Base-by-base conservation (phyloP, 1,140 invertebrate species). In the Diorhabda sublineata region DNA sequence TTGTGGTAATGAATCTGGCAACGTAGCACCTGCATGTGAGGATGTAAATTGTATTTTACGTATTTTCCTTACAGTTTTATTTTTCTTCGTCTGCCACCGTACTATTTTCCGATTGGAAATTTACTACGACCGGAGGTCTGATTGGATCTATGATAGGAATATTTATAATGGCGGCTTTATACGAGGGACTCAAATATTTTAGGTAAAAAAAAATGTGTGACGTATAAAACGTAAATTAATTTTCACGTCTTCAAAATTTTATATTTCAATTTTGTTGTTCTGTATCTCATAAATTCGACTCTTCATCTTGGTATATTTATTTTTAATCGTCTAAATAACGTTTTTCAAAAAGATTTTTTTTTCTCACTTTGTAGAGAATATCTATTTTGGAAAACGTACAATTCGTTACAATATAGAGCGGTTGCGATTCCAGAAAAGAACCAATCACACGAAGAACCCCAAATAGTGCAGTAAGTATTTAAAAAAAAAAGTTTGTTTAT, bases 161-260 rank as follows among this genome's bases (percentile, higher is more conserved):
- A 56, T 91, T 96, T 77, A 84, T 96, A 57, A 87, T 96, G 80
- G 92, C 91, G 0, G 85, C 93, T 6, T 83, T 96, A 11, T 97
- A 97, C 79, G 95, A 97, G 83, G 94, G 93, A 9, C 85, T 97
- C 0, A 97, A 97, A 82, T 95, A 94, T 82, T 95, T 93, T 77
- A 88, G 87, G 84, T 85, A 73, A 76, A 45, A 26, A 26, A 26
- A 26, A 26, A 26, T 26, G 26, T 26, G 1, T 26, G 26, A 26
- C 26, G 26, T 26, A 26, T 26, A 26, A 26, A 26, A 26, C 26
- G 26, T 26, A 26, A 26, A 26, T 26, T 26, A 26, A 26, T 26
- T 26, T 26, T 26, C 26, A 26, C 26, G 26, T 26, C 26, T 26
- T 26, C 26, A 26, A 26, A 26, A 26, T 26, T 26, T 26, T 26